Percentiles rank a stretch among this genome's conserved stretches.
Evolutionary conservation across 2,888 invertebrate genomes (phyloP).

Genomic region (Cistogaster globosa): DNA sequence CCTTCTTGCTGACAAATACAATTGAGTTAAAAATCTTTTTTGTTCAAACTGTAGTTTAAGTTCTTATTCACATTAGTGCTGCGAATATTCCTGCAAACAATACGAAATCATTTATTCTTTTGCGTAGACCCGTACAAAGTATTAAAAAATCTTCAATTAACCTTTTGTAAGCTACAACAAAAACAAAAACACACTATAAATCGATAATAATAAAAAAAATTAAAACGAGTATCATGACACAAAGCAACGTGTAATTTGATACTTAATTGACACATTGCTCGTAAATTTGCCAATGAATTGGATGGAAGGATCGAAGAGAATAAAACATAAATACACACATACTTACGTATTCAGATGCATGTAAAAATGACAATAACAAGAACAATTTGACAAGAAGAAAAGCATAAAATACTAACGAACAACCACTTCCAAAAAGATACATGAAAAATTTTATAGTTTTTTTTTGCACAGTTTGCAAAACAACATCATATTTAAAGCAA

Average conservation of each 20-base stretch:
- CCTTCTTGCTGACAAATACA: no score
- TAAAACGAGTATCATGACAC: constrained; percentile 76
- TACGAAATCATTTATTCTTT: neutral
- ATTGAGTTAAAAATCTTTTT: neutral
- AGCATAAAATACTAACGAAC: constrained; percentile 29
- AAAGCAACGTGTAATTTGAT: constrained; percentile 83
- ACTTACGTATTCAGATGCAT: neutral
- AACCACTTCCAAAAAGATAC: constrained; percentile 31
- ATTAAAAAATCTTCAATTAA: constrained; percentile 78
- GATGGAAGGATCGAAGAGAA: constrained; percentile 31
- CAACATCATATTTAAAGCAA: constrained; percentile 1
- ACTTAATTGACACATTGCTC: constrained; percentile 83
- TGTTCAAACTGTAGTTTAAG: neutral
- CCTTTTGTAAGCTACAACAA: constrained; percentile 71
- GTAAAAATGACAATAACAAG: constrained; percentile 12
- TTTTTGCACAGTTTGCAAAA: neutral
- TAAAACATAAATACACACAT: neutral
- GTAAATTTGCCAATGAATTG: constrained; percentile 79
- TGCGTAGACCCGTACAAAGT: neutral
- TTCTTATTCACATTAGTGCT: no score
- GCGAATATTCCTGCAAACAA: constrained; percentile 1
- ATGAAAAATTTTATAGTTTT: constrained; percentile 31
- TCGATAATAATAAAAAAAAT: constrained; percentile 50
- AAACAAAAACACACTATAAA: constrained; percentile 25
- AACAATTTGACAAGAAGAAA: constrained; percentile 45